Conservation (phyloP, 35 echinoderm and acorn worm genomes). For the Ophioderma brevispina region DNA sequence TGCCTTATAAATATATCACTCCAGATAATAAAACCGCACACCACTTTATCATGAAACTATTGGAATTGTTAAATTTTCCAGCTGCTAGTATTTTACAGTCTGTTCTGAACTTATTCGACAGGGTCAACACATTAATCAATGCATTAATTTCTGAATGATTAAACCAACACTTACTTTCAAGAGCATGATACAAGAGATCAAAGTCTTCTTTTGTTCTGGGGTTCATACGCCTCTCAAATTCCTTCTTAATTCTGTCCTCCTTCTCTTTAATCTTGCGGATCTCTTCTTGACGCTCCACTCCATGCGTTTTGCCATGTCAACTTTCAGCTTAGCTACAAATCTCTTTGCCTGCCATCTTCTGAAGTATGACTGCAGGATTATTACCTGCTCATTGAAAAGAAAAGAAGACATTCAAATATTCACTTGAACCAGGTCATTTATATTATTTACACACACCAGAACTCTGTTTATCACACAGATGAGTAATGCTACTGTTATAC, state of each 20-base stretch:
- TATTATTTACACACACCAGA: too few species aligned
- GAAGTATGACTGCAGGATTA: slow-evolving; percentile 96
- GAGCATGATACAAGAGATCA: slow-evolving; percentile 94
- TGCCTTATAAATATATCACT: too few species aligned
- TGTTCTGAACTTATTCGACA: too few species aligned
- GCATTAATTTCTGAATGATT: too few species aligned
- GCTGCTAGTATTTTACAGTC: too few species aligned
- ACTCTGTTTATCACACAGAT: too few species aligned
- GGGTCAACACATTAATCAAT: too few species aligned
- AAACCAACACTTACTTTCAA: slow-evolving; percentile 94
- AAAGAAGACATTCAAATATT: not conserved
- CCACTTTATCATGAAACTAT: too few species aligned
- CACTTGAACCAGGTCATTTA: too few species aligned
- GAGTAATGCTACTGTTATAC: too few species aligned
- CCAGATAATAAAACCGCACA: too few species aligned
- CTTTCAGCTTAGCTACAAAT: slow-evolving; percentile 62
- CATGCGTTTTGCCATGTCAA: slow-evolving; percentile 67
- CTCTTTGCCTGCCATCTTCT: slow-evolving; percentile 88
- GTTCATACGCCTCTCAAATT: slow-evolving; percentile 98
- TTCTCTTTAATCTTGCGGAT: slow-evolving; percentile 98
- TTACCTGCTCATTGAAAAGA: slow-evolving; percentile 60
- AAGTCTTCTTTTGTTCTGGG: slow-evolving; percentile 95
- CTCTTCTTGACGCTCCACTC: slow-evolving; percentile 94
- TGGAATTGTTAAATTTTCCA: too few species aligned
- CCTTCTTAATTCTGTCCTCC: slow-evolving; percentile 85